Percentiles rank a stretch among this genome's conserved stretches.
Evolutionary conservation across 2,888 invertebrate species (phyloP).

Genomic region (Villa cingulata): DNA sequence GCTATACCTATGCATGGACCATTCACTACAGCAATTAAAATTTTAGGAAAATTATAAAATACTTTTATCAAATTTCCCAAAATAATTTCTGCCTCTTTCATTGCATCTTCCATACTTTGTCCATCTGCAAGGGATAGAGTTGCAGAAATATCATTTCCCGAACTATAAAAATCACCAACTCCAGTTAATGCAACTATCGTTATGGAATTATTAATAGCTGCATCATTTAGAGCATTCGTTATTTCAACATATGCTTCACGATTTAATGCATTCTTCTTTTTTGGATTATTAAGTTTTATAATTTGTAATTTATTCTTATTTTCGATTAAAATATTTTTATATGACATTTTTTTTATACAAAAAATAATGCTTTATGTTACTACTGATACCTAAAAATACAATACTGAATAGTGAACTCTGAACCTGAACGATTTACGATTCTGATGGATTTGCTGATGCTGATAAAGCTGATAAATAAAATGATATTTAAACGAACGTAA

Average conservation of each 20-base stretch:
- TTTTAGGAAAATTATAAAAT: conserved; percentile 77
- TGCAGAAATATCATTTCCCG: conserved; percentile 61
- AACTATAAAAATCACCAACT: conserved; percentile 65
- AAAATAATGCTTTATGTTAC: too few relatives aligned
- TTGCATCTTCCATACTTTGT: conserved; percentile 23
- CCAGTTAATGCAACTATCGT: conserved; percentile 66
- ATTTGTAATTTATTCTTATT: conserved; percentile 39
- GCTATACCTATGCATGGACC: conserved; percentile 90
- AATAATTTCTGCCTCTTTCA: conserved; percentile 21
- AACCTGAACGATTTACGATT: too few relatives aligned
- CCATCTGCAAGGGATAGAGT: not conserved
- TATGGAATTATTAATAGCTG: conserved; percentile 51
- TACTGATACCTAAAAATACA: too few relatives aligned
- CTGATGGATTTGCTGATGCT: too few relatives aligned
- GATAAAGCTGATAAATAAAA: too few relatives aligned
- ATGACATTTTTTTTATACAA: too few relatives aligned
- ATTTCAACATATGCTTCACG: conserved; percentile 52
- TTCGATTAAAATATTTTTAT: conserved; percentile 1
- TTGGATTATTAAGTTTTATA: conserved; percentile 60
- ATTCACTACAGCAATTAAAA: conserved; percentile 77
- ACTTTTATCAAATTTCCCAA: conserved; percentile 53
- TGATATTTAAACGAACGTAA: too few relatives aligned
- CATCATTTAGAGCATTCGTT: conserved; percentile 49
- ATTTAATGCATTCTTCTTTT: conserved; percentile 67
- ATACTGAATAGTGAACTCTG: too few relatives aligned